These are phyloP conservation scores for Tribolium castaneum DNA, from an alignment of 1,140 invertebrate species.

Conservation along the genomic window DNA sequence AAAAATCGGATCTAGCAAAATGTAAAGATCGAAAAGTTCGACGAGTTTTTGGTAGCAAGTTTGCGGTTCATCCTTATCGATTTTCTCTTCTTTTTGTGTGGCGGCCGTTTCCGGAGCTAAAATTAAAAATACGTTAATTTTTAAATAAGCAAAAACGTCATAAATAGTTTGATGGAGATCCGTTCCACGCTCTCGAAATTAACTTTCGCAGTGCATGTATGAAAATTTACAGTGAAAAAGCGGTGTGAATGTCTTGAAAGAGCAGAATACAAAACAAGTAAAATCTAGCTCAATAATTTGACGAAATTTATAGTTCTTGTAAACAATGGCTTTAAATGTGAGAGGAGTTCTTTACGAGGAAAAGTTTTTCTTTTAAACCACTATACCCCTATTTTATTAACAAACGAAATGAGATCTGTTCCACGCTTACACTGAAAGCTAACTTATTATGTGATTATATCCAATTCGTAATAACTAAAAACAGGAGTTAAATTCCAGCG, in stretches of 20 bases:
- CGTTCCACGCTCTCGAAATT: neutral
- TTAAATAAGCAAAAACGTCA: neutral
- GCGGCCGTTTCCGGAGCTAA: neutral
- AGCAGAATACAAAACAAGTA: conserved; percentile 32
- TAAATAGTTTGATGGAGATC: neutral
- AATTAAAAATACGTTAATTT: neutral
- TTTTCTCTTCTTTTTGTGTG: neutral
- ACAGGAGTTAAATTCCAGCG: neutral
- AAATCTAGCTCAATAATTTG: conserved; percentile 36
- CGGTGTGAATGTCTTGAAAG: conserved; percentile 23
- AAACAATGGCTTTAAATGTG: conserved; percentile 34
- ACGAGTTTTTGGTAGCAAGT: conserved; percentile 62
- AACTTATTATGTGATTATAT: conserved; percentile 10
- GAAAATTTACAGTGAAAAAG: conserved; percentile 30
- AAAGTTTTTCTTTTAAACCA: conserved; percentile 35
- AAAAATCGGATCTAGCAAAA: conserved; percentile 71
- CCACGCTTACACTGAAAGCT: neutral
- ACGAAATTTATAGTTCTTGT: conserved; percentile 34
- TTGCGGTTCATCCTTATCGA: neutral
- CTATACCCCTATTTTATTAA: conserved; percentile 36
- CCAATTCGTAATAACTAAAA: conserved; percentile 19
- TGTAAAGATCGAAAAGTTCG: conserved; percentile 70
- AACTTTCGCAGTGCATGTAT: conserved; percentile 6
- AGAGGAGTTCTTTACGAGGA: conserved; percentile 27
- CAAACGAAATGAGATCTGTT: conserved; percentile 24